phyloP scores from a whole-genome alignment of 2,888 invertebrate species.

The Stenoptilia bipunctidactyla region DNA sequence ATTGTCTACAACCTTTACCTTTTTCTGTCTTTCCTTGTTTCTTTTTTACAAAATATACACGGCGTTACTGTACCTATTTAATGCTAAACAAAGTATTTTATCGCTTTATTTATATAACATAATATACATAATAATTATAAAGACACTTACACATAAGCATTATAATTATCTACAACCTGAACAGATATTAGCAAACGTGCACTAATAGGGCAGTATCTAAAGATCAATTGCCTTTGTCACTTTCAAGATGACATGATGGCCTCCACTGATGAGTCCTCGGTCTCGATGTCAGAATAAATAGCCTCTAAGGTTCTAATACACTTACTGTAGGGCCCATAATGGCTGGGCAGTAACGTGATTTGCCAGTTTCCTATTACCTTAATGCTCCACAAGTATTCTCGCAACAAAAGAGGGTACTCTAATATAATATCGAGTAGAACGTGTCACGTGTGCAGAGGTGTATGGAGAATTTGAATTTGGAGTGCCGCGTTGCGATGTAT shows the following conservation, averaged over 20 bases:
- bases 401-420: conserved; percentile 46
- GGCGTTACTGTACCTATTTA: too few relatives aligned
- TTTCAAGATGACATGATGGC: conserved; percentile 23
- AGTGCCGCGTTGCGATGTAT: conserved; percentile 4
- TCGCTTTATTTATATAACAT: too few relatives aligned
- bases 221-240: neutral
- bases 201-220: too few relatives aligned
- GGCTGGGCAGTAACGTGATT: conserved; percentile 55
- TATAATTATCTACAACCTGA: too few relatives aligned
- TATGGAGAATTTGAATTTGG: conserved; percentile 34
- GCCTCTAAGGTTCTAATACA: conserved; percentile 56
- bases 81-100: too few relatives aligned
- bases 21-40: too few relatives aligned
- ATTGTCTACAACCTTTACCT: too few relatives aligned
- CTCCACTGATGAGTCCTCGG: conserved; percentile 30
- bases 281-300: conserved; percentile 56
- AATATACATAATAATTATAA: too few relatives aligned
- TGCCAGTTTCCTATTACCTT: conserved; percentile 51
- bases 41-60: too few relatives aligned
- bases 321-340: conserved; percentile 43
- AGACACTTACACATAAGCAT: too few relatives aligned
- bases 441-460: conserved; percentile 25
- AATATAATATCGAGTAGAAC: conserved; percentile 45
- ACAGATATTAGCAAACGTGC: too few relatives aligned
- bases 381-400: conserved; percentile 50